phyloP scores from a whole-genome alignment of 2,113 vertebrate species.

The Tylochromis polylepis region DNA sequence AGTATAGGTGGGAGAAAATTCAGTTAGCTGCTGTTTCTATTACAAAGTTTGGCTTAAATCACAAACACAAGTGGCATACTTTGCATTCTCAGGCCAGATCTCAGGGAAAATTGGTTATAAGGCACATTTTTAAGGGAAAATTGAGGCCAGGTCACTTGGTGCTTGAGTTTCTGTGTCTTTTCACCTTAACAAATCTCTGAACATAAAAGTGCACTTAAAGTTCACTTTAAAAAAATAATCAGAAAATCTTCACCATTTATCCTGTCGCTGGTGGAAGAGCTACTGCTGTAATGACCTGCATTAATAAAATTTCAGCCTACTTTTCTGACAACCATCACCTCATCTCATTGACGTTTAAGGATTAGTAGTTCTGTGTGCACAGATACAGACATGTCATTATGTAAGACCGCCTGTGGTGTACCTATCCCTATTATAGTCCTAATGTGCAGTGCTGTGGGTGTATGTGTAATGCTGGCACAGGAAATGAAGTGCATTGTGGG shows the following conservation, averaged over 20 bases:
- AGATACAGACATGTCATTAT: background rate
- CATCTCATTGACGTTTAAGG: background rate
- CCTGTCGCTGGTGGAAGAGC: accelerated
- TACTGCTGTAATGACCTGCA: background rate
- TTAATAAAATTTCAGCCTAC: background rate
- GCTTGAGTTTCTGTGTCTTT: background rate
- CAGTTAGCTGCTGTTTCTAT: background rate
- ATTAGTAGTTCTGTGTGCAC: background rate
- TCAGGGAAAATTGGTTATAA: background rate
- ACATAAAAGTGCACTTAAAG: background rate
- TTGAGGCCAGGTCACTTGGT: background rate
- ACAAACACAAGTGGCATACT: background rate
- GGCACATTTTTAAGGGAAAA: background rate
- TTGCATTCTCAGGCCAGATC: background rate
- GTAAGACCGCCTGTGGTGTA: background rate
- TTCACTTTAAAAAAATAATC: background rate
- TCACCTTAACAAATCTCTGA: background rate
- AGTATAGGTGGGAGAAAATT: background rate
- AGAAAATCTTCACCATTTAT: background rate
- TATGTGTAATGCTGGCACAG: slow-evolving; percentile 22
- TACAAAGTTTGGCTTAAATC: background rate
- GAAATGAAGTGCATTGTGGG: slow-evolving; percentile 67
- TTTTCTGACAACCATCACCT: background rate
- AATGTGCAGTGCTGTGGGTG: slow-evolving; percentile 20
- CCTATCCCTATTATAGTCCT: slow-evolving; percentile 15